Conservation (phyloP, 2,888 invertebrate genomes). For the Cylindroiulus punctatus region DNA sequence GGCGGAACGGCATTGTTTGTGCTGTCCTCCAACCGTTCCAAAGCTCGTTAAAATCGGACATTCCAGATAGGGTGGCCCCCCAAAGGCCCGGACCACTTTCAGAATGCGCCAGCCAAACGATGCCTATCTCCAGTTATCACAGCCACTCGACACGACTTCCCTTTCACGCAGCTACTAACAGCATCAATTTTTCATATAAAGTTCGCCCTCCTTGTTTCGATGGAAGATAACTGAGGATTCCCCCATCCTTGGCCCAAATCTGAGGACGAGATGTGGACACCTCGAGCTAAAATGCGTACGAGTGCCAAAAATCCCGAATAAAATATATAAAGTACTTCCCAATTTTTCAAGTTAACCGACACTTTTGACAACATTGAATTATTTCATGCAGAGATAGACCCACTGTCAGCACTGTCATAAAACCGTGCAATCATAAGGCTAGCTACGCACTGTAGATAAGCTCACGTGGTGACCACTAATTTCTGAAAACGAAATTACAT, state of each 20-base stretch:
- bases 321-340: no score
- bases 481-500: no score
- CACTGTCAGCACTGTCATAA: no score
- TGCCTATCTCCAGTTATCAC: background rate
- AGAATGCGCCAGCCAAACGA: conserved; percentile 9
- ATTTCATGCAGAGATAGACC: no score
- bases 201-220: background rate
- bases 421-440: no score
- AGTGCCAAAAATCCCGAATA: no score
- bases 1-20: conserved; percentile 25
- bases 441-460: no score
- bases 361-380: no score
- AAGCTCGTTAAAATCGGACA: background rate
- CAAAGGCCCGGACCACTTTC: background rate
- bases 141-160: conserved; percentile 14
- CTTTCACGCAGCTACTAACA: background rate
- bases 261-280: background rate
- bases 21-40: background rate
- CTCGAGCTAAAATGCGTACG: no score
- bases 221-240: background rate
- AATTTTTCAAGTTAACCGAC: no score
- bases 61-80: conserved; percentile 3
- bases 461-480: no score
- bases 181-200: background rate
- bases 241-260: background rate